These are phyloP conservation scores for Norana najaformis DNA, from an alignment of 2,888 invertebrate species.

Conservation along the genomic window DNA sequence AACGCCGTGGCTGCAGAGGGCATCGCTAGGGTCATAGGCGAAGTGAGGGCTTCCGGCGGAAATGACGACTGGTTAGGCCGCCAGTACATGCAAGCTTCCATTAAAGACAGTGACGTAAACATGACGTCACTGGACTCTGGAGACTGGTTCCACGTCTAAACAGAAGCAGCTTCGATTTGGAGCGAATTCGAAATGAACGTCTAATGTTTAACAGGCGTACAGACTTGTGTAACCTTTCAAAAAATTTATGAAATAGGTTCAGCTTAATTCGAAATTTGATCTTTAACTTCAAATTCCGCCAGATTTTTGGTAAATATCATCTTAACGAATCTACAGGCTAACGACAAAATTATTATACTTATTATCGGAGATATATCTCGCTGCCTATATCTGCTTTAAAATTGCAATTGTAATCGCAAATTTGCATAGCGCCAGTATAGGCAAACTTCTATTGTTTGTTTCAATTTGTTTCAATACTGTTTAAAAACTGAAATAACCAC, in stretches of 20 bases:
- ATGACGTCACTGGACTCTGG: neutral
- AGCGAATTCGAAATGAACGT: neutral
- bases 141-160: too few relatives aligned
- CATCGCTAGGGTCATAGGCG: neutral
- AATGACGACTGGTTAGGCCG: neutral
- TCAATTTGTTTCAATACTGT: too few relatives aligned
- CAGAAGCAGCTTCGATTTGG: neutral
- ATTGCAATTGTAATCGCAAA: too few relatives aligned
- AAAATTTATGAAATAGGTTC: neutral
- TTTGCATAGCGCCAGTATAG: too few relatives aligned
- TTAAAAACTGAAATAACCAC: too few relatives aligned
- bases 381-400: neutral
- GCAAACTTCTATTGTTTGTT: too few relatives aligned
- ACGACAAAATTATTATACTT: neutral
- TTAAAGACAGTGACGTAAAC: conserved; percentile 1
- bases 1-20: neutral
- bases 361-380: too few relatives aligned
- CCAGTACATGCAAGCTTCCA: conserved; percentile 20
- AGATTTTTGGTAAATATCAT: neutral
- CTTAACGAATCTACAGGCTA: neutral
- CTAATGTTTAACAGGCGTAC: neutral
- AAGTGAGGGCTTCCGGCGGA: neutral
- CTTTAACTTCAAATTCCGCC: neutral
- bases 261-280: neutral
- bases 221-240: neutral